Evolutionary conservation across 2,888 invertebrate genomes (phyloP), one percentile per base, ranked within the genome.

Genomic region (Nomada ferruginata): DNA sequence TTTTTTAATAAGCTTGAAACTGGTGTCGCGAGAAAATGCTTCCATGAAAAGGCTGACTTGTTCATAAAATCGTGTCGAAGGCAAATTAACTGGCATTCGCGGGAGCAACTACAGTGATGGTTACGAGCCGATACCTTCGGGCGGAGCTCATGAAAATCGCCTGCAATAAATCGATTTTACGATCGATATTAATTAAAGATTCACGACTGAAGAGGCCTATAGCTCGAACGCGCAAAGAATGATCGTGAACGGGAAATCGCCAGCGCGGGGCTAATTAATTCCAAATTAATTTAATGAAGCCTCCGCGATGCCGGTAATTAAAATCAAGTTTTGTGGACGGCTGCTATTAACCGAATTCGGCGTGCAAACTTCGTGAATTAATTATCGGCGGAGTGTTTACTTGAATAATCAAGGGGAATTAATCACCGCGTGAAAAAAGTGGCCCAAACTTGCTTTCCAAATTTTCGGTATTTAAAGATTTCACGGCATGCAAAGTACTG

Each of bases 121-220:
- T 13, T 44, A 42, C 57, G 15, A 18, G 7, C 20, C 4, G 15
- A 52, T 13, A 0, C 2, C n/a, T 20, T 15, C 15, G 18, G 53
- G 9, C 52, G 15, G 0, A 18, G 4, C 7, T 47, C 26, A 10
- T n/a, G 61, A 29, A 44, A 68, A 66, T 53, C 18, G 10, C 7
- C 18, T 15, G 18, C 44, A 15, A 55, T 29, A 23, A 53, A 59
- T 60, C 29, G 36, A n/a, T 68, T 42, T 36, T 18, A 50, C 50
- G 18, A 13, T 57, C 1, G 20, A 42, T 52, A 55, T 69, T 76
- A 52, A 76, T 69, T 79, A 79, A 70, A 71, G 23, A 13, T 63
- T 59, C 44, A 52, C 20, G 60, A 26, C 26, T 29, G 13, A 29
- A 7, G 15, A 2, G 0, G 1, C 13, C 13, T 20, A 1, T 0